Conservation (phyloP, 2,797 vertebrate genomes). For the Propithecus deckenii region DNA sequence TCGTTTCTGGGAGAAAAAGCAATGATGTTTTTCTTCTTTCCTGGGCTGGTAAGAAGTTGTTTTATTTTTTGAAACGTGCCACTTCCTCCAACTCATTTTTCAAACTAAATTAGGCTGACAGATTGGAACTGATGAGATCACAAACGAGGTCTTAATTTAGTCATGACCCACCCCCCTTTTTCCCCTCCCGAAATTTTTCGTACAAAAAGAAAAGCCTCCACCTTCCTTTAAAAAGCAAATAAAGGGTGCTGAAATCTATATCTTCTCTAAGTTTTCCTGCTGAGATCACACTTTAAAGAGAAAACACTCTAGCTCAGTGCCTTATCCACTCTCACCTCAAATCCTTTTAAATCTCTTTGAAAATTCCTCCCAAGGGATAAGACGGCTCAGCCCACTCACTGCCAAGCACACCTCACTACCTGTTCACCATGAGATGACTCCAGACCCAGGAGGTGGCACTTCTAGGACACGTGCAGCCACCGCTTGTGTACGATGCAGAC, state of each 20-base stretch:
- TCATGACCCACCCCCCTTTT: background rate
- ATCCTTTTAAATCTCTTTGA: background rate
- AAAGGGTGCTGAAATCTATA: background rate
- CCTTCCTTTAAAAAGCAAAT: background rate
- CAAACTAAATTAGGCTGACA: background rate
- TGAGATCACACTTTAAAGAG: background rate
- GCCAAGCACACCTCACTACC: background rate
- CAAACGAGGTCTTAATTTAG: background rate
- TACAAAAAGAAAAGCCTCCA: background rate
- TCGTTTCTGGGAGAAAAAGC: background rate
- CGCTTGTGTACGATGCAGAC: background rate
- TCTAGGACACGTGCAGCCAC: rapidly evolving
- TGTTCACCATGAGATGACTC: background rate
- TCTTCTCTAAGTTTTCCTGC: background rate
- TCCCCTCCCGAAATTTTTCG: background rate
- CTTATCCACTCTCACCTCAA: background rate
- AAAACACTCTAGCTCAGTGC: background rate
- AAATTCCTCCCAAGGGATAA: background rate
- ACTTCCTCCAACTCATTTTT: slow-evolving; percentile 30
- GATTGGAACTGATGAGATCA: background rate
- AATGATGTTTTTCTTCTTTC: background rate
- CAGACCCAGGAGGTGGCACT: background rate
- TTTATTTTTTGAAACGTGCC: background rate
- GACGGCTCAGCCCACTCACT: background rate
- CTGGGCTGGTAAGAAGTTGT: background rate